phyloP scores from a whole-genome alignment of 2,113 vertebrate genomes.

The Xerus inauris region DNA sequence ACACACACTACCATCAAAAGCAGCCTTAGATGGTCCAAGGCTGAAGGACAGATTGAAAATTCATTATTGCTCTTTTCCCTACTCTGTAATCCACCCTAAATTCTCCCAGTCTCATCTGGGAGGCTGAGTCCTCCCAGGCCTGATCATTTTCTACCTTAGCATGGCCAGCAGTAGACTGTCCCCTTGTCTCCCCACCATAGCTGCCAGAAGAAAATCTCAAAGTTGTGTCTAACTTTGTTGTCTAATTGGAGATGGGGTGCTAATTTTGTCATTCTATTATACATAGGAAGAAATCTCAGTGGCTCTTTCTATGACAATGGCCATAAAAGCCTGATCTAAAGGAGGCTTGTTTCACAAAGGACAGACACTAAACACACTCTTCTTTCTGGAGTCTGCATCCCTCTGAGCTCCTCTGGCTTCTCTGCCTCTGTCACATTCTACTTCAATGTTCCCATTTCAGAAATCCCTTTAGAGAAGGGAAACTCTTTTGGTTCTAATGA shows the following conservation, averaged over 20 bases:
- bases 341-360: neutral
- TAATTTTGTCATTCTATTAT: neutral
- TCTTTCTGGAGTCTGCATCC: neutral
- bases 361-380: neutral
- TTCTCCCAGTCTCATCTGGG: neutral
- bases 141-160: neutral
- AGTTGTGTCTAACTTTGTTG: neutral
- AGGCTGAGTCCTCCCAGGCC: neutral
- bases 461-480: slow-evolving; percentile 48
- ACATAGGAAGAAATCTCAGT: neutral
- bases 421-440: neutral
- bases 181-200: neutral
- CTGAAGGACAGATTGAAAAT: neutral
- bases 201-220: neutral
- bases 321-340: neutral
- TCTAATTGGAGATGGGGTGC: neutral
- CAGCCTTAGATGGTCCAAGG: too few relatives aligned
- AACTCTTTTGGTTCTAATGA: slow-evolving; percentile 65
- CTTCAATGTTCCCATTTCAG: slow-evolving; percentile 50
- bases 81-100: neutral
- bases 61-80: neutral
- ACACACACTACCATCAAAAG: fast-evolving
- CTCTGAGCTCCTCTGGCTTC: neutral
- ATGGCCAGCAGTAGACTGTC: neutral
- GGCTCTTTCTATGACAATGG: neutral